Evolutionary conservation across 1,140 invertebrate genomes (phyloP), one percentile per base, ranked within the genome.

Genomic region (Nylanderia fulva): DNA sequence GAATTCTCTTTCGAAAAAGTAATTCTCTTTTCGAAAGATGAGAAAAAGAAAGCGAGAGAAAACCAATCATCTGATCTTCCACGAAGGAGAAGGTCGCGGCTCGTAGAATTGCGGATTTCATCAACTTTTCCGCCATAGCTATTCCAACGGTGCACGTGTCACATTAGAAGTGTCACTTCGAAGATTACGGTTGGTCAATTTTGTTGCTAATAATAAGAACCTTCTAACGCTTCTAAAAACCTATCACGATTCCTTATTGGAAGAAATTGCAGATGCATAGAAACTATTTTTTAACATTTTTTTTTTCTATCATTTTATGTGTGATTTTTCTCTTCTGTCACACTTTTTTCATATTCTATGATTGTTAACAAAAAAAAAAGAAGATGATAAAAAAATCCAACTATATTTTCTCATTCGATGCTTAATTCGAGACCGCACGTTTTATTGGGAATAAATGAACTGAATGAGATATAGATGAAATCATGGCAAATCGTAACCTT

Each of bases 1-100:
- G 24, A 82, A 58, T 72, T 71, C 66, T 71, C 60, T 45, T 18
- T 42, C n/a, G 13, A 39, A 48, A n/a, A 82, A 58, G 52, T 82
- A 82, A 82, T 82, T 82, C 29, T 36, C 24, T 13, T 71, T 42
- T 56, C 36, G 45, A 29, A n/a, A n/a, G n/a, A n/a, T 36, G 36
- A 82, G 52, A 48, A 48, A 42, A 13, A 79, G 48, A 42, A 13
- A 79, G 48, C 45, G 21, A 69, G 15, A 79, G n/a, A 21, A 11
- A 39, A 58, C n/a, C 52, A 71, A 27, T 60, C 58, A 42, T 72
- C n/a, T 24, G 66, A 9, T 58, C 18, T 42, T 21, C 13, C 27
- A 11, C 36, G 15, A 71, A 82, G 42, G 18, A 58, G 18, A 4
- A 24, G 52, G 3, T 42, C 27, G 27, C 36, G 48, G n/a, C 15